Evolutionary conservation across 2,888 invertebrate genomes (phyloP).

Genomic region (Microctonus hyperodae): DNA sequence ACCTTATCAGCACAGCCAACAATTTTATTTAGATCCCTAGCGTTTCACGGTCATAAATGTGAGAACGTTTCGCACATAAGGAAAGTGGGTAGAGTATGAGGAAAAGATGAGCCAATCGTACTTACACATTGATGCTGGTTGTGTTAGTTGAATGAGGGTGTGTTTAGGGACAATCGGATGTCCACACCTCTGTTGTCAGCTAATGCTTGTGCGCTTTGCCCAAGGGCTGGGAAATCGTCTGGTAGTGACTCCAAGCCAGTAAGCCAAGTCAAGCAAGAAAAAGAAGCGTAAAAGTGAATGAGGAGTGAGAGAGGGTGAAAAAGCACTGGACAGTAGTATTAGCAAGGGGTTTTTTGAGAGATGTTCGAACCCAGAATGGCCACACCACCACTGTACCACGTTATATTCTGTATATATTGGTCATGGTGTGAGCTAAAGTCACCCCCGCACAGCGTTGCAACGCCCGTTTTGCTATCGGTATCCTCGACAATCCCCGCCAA

Average conservation of each 20-base stretch:
- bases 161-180: conserved; percentile 49
- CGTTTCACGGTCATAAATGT: conserved; percentile 57
- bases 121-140: conserved; percentile 29
- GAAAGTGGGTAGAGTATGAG: not conserved
- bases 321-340: conserved; percentile 46
- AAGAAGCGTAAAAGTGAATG: conserved; percentile 24
- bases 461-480: conserved; percentile 41
- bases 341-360: conserved; percentile 43
- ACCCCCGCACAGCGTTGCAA: conserved; percentile 23
- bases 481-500: conserved; percentile 60
- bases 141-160: conserved; percentile 40
- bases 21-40: conserved; percentile 61
- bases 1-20: conserved; percentile 48
- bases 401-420: not conserved
- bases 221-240: conserved; percentile 48
- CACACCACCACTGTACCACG: conserved; percentile 20
- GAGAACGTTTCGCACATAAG: conserved; percentile 45
- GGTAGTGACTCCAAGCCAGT: conserved; percentile 28
- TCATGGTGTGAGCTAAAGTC: conserved; percentile 17
- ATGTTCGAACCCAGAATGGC: conserved; percentile 21
- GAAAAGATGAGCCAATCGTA: conserved; percentile 42
- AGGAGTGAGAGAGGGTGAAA: conserved; percentile 26
- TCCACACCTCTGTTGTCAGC: conserved; percentile 62
- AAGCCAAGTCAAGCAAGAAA: conserved; percentile 28
- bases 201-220: conserved; percentile 56